Evolutionary conservation across 2,113 vertebrate species (phyloP), one percentile per base, ranked within the genome.

Genomic region (Columba janthina): DNA sequence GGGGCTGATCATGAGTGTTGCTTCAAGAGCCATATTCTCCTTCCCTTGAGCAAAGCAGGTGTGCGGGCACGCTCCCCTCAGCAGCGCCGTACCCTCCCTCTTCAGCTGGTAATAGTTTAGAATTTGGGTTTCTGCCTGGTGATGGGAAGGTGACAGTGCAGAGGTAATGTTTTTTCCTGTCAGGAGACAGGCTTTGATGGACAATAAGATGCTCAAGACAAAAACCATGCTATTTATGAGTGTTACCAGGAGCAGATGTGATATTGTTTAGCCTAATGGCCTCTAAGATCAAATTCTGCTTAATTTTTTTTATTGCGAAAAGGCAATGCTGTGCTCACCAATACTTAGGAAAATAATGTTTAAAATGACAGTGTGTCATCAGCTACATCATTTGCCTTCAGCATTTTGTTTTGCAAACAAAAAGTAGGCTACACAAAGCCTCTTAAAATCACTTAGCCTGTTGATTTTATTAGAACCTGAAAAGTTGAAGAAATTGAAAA

Each of bases 51-150:
- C 17, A 12, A 75, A 50, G 36, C 10, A 40, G 48, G 12, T 3
- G 0, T 18, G 62, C 0, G 1, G 26, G 56, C 24, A 26, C 13
- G 2, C n/a, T 21, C 29, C 0, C 3, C 17, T 28, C 40, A 31
- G 56, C 72, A 70, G n/a, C 50, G 50, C n/a, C 2, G 1, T 51
- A 74, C 24, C 10, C 11, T 50, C 48, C 12, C 11, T 69, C 62
- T 38, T 44, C 21, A 25, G 10, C 11, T 60, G 21, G 11, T 10
- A 74, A 15, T 56, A 54, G 67, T 87, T 67, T 32, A 69, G 46
- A 60, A 53, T 69, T 90, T 70, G 29, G 18, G 3, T 74, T 90
- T 83, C 58, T 94, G 32, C 6, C 32, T 62, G 36, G 10, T 51
- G 82, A 76, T 0, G 2, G 15, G 40, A 58, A 85, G 22, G 46